Evolutionary conservation across 2,888 invertebrate species (phyloP).

Genomic region (Pheosia gnoma): DNA sequence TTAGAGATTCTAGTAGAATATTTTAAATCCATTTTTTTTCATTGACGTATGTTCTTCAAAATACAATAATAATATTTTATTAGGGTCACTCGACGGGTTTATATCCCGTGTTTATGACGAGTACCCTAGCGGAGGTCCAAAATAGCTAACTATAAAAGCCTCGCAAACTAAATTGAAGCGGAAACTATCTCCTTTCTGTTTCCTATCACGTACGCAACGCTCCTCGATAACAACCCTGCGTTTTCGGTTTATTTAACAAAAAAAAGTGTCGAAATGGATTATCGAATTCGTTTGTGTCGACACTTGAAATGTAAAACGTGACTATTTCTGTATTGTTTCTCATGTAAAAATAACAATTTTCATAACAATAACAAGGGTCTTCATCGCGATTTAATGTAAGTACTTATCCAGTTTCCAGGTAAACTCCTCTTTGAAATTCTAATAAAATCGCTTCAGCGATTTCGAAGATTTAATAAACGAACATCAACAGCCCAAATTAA

Average conservation of each 20-base stretch:
- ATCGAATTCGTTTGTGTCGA: conserved; percentile 13
- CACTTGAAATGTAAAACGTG: neutral
- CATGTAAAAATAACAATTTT: too few species aligned
- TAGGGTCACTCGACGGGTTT: conserved; percentile 27
- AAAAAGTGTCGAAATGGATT: conserved; percentile 37
- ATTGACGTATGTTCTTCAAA: conserved; percentile 6
- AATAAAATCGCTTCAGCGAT: too few species aligned
- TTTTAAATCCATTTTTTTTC: neutral
- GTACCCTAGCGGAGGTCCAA: conserved; percentile 26
- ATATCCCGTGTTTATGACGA: conserved; percentile 32
- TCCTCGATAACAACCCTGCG: conserved; percentile 48
- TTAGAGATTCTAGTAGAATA: too few species aligned
- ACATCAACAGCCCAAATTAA: too few species aligned
- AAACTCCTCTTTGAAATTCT: too few species aligned
- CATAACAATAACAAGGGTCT: too few species aligned
- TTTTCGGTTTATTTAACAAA: conserved; percentile 47
- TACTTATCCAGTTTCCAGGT: too few species aligned
- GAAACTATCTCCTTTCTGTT: conserved; percentile 52
- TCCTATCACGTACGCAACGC: conserved; percentile 56
- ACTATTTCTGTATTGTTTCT: neutral
- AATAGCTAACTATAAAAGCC: conserved; percentile 47
- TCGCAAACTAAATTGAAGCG: conserved; percentile 55
- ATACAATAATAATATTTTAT: conserved; percentile 28
- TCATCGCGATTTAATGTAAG: too few species aligned
- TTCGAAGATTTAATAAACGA: too few species aligned